A percentile compares a stretch with the other conserved stretches of the same genome.
Evolutionary conservation across 2,113 vertebrate genomes (phyloP).

Genomic region (Malurus alboscapulatus): DNA sequence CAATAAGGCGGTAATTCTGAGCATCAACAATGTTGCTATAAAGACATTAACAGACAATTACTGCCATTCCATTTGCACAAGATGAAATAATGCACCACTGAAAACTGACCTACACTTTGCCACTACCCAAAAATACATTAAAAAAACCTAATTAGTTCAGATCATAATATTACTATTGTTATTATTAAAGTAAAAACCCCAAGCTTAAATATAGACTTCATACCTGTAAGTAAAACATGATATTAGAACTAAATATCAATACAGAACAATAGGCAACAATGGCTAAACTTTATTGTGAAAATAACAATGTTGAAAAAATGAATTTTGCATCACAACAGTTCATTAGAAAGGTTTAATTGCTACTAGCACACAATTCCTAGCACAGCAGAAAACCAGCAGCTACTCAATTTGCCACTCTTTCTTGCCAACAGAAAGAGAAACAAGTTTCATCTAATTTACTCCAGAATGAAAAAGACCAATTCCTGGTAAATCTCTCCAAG

Average conservation of each 20-base stretch:
- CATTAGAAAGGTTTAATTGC: background rate
- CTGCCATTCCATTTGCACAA: background rate
- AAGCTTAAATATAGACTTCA: background rate
- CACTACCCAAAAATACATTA: background rate
- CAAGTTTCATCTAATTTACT: background rate
- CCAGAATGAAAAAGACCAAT: background rate
- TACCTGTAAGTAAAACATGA: background rate
- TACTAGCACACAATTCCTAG: background rate
- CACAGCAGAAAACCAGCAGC: background rate
- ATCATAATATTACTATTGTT: background rate
- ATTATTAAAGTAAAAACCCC: background rate
- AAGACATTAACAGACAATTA: conserved; percentile 24
- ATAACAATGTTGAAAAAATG: background rate
- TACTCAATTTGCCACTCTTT: background rate
- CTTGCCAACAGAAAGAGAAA: background rate
- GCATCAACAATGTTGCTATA: conserved; percentile 94
- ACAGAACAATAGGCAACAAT: rapidly evolving
- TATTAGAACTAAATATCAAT: background rate
- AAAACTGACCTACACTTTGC: background rate
- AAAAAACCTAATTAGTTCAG: background rate
- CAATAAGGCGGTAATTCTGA: conserved; percentile 93
- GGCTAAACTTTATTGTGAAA: background rate
- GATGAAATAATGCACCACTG: background rate
- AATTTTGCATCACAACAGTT: background rate
- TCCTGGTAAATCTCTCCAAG: background rate